phyloP scores from a whole-genome alignment of 2,888 invertebrate genomes.

The Mythimna impura region DNA sequence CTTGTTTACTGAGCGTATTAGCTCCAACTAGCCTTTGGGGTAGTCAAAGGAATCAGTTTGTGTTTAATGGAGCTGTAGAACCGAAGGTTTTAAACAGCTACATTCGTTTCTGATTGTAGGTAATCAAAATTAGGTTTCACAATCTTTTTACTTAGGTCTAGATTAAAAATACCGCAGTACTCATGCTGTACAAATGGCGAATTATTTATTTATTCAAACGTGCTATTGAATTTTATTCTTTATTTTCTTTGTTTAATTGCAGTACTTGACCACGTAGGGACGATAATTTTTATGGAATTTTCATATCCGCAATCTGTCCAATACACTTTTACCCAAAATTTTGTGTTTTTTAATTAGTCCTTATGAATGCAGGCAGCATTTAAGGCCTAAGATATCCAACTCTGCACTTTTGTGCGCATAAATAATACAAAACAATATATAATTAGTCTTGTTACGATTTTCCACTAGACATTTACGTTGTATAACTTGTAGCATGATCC shows the following conservation, averaged over 20 bases:
- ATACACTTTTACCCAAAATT: neutral
- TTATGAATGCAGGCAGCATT: too few species aligned
- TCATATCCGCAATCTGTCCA: neutral
- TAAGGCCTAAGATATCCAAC: too few species aligned
- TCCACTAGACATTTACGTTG: neutral
- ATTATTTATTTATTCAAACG: too few species aligned
- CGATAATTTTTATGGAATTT: too few species aligned
- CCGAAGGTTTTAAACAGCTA: neutral
- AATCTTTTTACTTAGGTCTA: neutral
- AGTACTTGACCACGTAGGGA: neutral
- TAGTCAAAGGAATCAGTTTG: slow-evolving; percentile 3
- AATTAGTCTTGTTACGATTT: neutral
- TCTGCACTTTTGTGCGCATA: too few species aligned
- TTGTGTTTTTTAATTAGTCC: neutral
- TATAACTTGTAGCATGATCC: neutral
- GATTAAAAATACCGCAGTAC: neutral
- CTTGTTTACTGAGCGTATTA: slow-evolving; percentile 14
- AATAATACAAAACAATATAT: neutral
- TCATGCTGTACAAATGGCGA: neutral
- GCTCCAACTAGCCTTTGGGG: neutral
- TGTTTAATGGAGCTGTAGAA: neutral
- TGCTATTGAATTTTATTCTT: too few species aligned
- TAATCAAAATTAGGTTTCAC: too few species aligned
- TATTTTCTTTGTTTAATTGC: neutral
- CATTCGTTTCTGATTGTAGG: too few species aligned